These are phyloP conservation scores for Anagrus nilaparvatae DNA, from an alignment of 1,140 invertebrate species.

Conservation along the genomic window DNA sequence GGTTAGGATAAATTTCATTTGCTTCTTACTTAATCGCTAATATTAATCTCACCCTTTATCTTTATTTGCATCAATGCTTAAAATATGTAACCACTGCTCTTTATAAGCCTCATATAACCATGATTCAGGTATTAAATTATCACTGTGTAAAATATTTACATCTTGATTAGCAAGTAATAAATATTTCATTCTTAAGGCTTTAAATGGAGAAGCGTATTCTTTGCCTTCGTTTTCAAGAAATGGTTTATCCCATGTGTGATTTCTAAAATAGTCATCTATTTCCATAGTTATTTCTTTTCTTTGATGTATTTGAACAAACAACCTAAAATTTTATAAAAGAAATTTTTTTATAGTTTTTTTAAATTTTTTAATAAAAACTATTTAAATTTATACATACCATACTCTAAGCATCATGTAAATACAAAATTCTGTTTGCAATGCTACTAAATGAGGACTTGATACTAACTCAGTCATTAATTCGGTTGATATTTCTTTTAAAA, in stretches of 20 bases:
- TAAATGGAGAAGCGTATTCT: conserved; percentile 50
- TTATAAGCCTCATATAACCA: conserved; percentile 57
- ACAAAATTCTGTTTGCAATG: conserved; percentile 74
- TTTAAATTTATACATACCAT: conserved; percentile 42
- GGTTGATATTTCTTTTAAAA: conserved; percentile 49
- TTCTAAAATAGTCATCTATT: conserved; percentile 39
- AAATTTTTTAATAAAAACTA: not conserved
- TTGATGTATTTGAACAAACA: conserved; percentile 31
- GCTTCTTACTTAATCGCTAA: not conserved
- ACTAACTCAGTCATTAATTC: conserved; percentile 59
- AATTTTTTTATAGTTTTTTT: not conserved
- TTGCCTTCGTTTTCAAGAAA: conserved; percentile 53
- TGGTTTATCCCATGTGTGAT: conserved; percentile 35
- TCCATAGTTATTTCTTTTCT: conserved; percentile 30
- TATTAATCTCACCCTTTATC: conserved; percentile 51
- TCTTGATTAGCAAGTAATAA: conserved; percentile 62
- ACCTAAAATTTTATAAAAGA: conserved; percentile 20
- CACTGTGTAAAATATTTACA: conserved; percentile 55
- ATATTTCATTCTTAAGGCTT: conserved; percentile 56
- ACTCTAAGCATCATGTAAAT: conserved; percentile 62
- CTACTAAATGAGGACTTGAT: conserved; percentile 55
- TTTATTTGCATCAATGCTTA: conserved; percentile 58
- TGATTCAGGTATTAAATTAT: conserved; percentile 58
- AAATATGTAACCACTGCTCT: conserved; percentile 60
- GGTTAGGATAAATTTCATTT: not conserved